Evolutionary conservation across 2,113 vertebrate genomes (phyloP).

Genomic region (Sebastes schlegelii): DNA sequence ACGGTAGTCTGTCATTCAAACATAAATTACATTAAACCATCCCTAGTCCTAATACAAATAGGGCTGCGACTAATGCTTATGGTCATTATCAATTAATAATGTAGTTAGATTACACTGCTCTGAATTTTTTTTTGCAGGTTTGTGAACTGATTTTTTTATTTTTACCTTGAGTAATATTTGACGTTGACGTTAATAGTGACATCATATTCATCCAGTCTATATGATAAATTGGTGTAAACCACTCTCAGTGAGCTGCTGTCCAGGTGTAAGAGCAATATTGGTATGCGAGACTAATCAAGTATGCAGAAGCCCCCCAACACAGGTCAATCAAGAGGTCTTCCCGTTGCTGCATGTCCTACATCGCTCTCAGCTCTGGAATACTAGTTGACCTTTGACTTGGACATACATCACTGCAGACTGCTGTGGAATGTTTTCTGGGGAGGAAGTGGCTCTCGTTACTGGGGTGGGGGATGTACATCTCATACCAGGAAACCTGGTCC

Average conservation of each 20-base stretch:
- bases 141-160: background rate
- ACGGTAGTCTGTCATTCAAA: background rate
- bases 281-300: slow-evolving; percentile 55
- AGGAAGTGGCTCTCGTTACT: slow-evolving; percentile 71
- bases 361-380: slow-evolving; percentile 66
- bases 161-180: background rate
- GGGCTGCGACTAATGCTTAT: background rate
- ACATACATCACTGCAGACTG: slow-evolving; percentile 75
- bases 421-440: slow-evolving; percentile 75
- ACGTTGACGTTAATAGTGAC: background rate
- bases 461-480: slow-evolving; percentile 35
- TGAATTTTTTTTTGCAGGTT: background rate
- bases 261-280: slow-evolving; percentile 10
- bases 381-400: slow-evolving; percentile 75
- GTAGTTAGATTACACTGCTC: background rate
- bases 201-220: background rate
- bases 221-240: background rate
- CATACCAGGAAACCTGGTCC: slow-evolving; percentile 68
- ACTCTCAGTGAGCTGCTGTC: background rate
- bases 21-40: background rate
- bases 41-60: background rate
- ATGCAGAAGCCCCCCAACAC: slow-evolving; percentile 8
- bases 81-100: background rate
- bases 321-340: slow-evolving; percentile 54
- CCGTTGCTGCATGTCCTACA: slow-evolving; percentile 56